Conservation (phyloP, 2,113 vertebrate genomes). For the Pseudorhombus dupliciocellatus region DNA sequence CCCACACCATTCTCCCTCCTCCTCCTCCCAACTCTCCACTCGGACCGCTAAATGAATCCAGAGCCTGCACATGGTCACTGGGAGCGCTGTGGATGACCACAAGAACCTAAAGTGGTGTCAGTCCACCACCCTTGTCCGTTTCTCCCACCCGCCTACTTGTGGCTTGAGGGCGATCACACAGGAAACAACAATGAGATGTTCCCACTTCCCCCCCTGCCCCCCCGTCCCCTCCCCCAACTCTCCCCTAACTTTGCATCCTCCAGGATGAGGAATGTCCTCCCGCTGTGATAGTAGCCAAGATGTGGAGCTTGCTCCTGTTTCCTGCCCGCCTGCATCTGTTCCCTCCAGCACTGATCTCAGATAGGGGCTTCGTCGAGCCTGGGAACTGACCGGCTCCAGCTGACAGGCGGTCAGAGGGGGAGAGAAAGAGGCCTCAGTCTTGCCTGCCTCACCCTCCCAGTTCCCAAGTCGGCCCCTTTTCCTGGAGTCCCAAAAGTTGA, state of each 20-base stretch:
- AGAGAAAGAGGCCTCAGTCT: conserved; percentile 25
- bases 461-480: conserved; percentile 33
- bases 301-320: conserved; percentile 72
- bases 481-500: conserved; percentile 43
- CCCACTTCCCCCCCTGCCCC: conserved; percentile 37
- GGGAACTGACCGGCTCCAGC: conserved; percentile 64
- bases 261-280: conserved; percentile 77
- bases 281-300: conserved; percentile 68
- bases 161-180: conserved; percentile 64
- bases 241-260: conserved; percentile 58
- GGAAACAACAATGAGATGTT: conserved; percentile 65
- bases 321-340: conserved; percentile 71
- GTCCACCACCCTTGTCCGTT: conserved; percentile 8
- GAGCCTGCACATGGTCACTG: conserved; percentile 35
- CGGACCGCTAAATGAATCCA: conserved; percentile 65
- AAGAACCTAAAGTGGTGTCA: conserved; percentile 34
- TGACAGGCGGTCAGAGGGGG: conserved; percentile 46
- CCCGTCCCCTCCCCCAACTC: background rate
- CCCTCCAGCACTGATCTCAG: conserved; percentile 72
- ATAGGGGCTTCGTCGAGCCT: conserved; percentile 64
- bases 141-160: conserved; percentile 30
- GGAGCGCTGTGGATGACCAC: conserved; percentile 50
- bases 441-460: conserved; percentile 34
- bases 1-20: conserved; percentile 15
- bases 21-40: conserved; percentile 15